phyloP scores from a whole-genome alignment of 2,113 vertebrate species.

The Carlito syrichta region DNA sequence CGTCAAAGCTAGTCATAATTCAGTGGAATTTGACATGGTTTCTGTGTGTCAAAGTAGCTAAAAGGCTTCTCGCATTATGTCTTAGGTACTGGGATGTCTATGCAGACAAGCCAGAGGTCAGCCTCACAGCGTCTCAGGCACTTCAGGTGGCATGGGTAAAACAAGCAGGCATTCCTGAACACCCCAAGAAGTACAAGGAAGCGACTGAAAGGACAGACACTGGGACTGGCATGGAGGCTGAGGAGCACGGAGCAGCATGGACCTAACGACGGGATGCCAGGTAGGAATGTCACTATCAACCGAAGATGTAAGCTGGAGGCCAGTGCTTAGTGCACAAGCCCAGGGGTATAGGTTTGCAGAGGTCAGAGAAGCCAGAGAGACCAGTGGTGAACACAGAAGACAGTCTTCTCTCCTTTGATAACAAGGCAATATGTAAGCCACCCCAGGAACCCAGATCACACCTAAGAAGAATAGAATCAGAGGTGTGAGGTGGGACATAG shows the following conservation, averaged over 20 bases:
- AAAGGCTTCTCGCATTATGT: neutral
- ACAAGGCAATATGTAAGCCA: neutral
- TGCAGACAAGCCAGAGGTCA: neutral
- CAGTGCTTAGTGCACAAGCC: neutral
- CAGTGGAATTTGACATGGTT: neutral
- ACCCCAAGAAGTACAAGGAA: neutral
- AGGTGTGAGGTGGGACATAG: neutral
- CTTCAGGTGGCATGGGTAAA: neutral
- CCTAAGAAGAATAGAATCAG: neutral
- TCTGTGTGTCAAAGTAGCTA: neutral
- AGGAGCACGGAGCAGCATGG: neutral
- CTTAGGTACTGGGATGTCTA: neutral
- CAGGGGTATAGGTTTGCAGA: neutral
- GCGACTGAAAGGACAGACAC: too few relatives aligned
- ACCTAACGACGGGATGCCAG: rapidly evolving
- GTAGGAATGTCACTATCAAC: neutral
- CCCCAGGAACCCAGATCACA: too few relatives aligned
- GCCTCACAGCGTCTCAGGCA: neutral
- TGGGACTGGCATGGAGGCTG: neutral
- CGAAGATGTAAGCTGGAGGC: neutral
- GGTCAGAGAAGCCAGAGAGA: neutral
- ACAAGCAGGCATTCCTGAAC: too few relatives aligned
- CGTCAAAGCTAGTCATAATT: neutral
- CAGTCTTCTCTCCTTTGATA: neutral
- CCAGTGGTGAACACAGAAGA: rapidly evolving